Conservation (phyloP, 1,140 invertebrate genomes). For the Pogonognathellus flavescens region DNA sequence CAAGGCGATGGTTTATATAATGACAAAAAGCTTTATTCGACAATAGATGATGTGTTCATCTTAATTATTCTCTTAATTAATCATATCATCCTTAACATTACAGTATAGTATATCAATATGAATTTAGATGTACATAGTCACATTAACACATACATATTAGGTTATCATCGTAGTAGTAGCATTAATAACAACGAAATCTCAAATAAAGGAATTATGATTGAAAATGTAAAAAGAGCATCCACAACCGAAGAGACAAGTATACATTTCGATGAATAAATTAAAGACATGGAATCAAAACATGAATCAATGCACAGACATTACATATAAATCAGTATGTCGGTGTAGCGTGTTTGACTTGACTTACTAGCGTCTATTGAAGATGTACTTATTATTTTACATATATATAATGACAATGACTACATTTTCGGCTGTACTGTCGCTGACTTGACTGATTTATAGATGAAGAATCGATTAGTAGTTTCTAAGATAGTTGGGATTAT, state of each 20-base stretch:
- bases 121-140: slow-evolving; percentile 46
- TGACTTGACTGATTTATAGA: slow-evolving; percentile 35
- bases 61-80: slow-evolving; percentile 48
- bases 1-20: no score
- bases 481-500: slow-evolving; percentile 39
- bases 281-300: slow-evolving; percentile 16
- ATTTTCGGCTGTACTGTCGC: slow-evolving; percentile 29
- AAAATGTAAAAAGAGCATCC: slow-evolving; percentile 6
- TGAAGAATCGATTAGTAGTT: slow-evolving; percentile 34
- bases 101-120: slow-evolving; percentile 48
- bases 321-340: slow-evolving; percentile 30
- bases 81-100: slow-evolving; percentile 40
- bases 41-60: slow-evolving; percentile 53
- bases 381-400: background rate
- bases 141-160: slow-evolving; percentile 40
- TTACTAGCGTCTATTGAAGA: slow-evolving; percentile 18
- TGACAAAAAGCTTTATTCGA: slow-evolving; percentile 56
- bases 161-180: slow-evolving; percentile 25
- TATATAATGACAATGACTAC: slow-evolving; percentile 24
- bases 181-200: slow-evolving; percentile 16
- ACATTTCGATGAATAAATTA: slow-evolving; percentile 21
- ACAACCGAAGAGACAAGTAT: background rate
- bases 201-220: background rate
- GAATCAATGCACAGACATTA: slow-evolving; percentile 35
- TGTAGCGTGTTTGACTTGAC: slow-evolving; percentile 38